Conservation (phyloP, 2,797 vertebrate species). For the Phaenicophaeus curvirostris region DNA sequence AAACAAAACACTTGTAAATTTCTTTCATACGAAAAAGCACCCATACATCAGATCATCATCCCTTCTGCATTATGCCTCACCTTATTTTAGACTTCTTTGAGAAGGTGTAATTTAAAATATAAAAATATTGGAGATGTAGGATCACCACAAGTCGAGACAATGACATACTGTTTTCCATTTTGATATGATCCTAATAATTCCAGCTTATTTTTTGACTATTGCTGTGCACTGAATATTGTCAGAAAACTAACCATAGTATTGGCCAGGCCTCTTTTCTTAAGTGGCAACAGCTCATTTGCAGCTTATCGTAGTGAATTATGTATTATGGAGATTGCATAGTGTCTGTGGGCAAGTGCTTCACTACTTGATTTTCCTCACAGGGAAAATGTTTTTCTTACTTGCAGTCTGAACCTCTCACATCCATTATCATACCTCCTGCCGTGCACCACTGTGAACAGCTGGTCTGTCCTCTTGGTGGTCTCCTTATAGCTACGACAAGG, state of each 20-base stretch:
- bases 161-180: background rate
- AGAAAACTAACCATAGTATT: background rate
- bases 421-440: background rate
- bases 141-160: background rate
- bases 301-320: background rate
- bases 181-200: background rate
- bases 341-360: background rate
- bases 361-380: background rate
- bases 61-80: background rate
- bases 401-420: background rate
- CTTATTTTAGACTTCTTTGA: background rate
- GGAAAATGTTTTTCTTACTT: background rate
- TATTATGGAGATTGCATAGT: background rate
- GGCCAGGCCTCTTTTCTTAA: background rate
- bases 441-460: background rate
- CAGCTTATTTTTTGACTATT: background rate
- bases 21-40: background rate
- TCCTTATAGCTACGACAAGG: background rate
- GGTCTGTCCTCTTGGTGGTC: background rate
- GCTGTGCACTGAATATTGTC: background rate
- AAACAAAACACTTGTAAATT: background rate
- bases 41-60: background rate
- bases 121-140: background rate
- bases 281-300: background rate
- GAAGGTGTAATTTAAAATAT: background rate